Evolutionary conservation across 1,140 invertebrate genomes (phyloP).

Genomic region (Apis florea): DNA sequence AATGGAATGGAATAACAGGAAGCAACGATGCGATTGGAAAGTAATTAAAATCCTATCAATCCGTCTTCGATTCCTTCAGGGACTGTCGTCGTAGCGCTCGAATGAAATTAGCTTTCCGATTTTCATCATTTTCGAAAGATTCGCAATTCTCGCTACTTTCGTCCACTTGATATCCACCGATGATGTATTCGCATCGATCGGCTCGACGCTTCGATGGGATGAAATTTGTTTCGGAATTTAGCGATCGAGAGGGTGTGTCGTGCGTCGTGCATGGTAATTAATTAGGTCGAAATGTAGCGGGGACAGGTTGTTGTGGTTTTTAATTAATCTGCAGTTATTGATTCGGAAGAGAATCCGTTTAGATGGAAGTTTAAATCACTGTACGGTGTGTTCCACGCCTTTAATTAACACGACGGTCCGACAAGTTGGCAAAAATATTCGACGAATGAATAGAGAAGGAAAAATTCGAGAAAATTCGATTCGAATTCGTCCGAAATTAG

Average conservation of each 20-base stretch:
- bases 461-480: no score
- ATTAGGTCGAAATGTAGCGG: not conserved
- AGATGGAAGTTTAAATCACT: no score
- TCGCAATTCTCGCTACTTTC: not conserved
- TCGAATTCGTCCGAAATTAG: not conserved
- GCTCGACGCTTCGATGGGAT: not conserved
- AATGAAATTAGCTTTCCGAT: conserved; percentile 64
- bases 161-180: not conserved
- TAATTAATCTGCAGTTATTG: no score
- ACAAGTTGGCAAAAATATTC: no score
- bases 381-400: no score
- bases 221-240: not conserved
- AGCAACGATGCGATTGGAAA: conserved; percentile 67
- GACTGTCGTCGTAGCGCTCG: conserved; percentile 22
- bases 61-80: conserved; percentile 31
- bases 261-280: not conserved
- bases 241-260: not conserved
- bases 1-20: conserved; percentile 64
- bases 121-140: conserved; percentile 62
- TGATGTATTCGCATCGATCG: not conserved
- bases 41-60: conserved; percentile 73
- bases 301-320: no score
- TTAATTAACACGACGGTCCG: no score
- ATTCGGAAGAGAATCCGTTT: no score
- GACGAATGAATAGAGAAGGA: no score